A percentile compares a stretch with the other conserved stretches of the same genome.
Conservation (phyloP, 2,888 invertebrate species). For the Rhyacophila evoluta region DNA sequence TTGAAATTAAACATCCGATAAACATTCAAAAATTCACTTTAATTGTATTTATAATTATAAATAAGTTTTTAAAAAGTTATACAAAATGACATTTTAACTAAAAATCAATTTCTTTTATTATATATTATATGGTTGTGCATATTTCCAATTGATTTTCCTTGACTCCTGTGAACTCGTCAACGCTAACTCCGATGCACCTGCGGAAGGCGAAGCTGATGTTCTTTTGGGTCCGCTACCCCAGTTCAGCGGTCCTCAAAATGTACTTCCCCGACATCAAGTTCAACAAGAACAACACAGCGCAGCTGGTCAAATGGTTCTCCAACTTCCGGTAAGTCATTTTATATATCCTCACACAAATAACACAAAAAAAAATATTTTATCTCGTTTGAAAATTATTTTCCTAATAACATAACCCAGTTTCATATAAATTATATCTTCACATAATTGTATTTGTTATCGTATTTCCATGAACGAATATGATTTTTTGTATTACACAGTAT, state of each 20-base stretch:
- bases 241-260: slow-evolving; percentile 98
- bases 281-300: slow-evolving; percentile 99
- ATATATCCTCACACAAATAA: too few species aligned
- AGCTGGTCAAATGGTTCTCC: slow-evolving; percentile 99
- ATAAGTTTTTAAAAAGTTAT: too few species aligned
- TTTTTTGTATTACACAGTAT: too few species aligned
- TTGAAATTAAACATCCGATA: too few species aligned
- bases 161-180: slow-evolving; percentile 92
- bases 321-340: slow-evolving; percentile 94
- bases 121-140: neutral
- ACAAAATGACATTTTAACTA: neutral
- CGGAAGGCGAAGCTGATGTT: slow-evolving; percentile 99
- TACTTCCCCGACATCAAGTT: slow-evolving; percentile 99
- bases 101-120: neutral
- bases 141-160: slow-evolving; percentile 70
- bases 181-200: slow-evolving; percentile 99
- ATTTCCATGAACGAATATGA: too few species aligned
- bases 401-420: too few species aligned
- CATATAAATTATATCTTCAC: too few species aligned
- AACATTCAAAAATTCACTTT: too few species aligned
- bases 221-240: slow-evolving; percentile 99
- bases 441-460: too few species aligned
- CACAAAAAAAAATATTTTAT: too few species aligned
- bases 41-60: too few species aligned
- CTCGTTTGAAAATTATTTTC: too few species aligned